Conservation (phyloP, 2,113 vertebrate species). For the Apus apus region DNA sequence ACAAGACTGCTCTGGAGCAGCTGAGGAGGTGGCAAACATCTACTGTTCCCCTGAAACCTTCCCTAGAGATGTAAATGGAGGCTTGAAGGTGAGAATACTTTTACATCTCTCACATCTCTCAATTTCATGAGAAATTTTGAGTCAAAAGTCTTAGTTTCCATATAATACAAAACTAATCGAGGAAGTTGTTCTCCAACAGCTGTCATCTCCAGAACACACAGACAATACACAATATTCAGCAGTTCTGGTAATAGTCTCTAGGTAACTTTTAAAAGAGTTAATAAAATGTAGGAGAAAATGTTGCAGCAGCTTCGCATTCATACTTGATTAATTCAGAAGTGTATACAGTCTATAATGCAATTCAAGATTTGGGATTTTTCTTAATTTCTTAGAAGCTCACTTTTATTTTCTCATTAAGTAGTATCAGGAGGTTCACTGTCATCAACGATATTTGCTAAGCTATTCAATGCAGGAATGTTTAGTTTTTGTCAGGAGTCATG, state of each 20-base stretch:
- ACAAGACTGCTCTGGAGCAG: background rate
- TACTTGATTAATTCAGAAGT: background rate
- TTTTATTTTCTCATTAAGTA: background rate
- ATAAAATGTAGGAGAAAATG: background rate
- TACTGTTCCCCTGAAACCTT: constrained; percentile 1
- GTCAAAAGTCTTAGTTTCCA: background rate
- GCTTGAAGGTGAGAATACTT: constrained; percentile 2
- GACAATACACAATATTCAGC: background rate
- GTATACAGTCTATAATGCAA: background rate
- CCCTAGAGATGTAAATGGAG: background rate
- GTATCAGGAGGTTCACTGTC: background rate
- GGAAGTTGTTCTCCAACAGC: background rate
- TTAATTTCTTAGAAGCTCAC: background rate
- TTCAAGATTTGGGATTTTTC: background rate
- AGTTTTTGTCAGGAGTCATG: background rate
- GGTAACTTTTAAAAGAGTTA: background rate
- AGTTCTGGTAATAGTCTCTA: background rate
- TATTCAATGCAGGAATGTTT: background rate
- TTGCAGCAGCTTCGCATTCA: background rate
- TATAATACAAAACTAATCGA: background rate
- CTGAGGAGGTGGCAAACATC: constrained; percentile 1
- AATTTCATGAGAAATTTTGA: background rate
- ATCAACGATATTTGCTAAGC: background rate
- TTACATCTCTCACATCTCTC: background rate
- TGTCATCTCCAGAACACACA: background rate